Percentiles rank a stretch among this genome's conserved stretches.
phyloP scores from a whole-genome alignment of 2,888 invertebrate genomes.

The Melangyna quadrimaculata region DNA sequence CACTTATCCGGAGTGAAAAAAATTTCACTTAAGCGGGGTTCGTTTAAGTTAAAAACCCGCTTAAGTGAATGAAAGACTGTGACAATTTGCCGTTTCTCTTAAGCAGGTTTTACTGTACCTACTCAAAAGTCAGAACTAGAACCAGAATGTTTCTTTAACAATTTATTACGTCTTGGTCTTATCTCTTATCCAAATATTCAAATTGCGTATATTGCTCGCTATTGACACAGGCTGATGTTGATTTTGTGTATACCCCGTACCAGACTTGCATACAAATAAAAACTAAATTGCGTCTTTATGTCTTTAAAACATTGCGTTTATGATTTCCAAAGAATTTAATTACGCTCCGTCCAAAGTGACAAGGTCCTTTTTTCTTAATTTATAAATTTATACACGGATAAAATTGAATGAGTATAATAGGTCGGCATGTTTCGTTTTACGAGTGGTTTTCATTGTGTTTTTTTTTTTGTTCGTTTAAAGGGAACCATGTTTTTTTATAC shows the following conservation, averaged over 20 bases:
- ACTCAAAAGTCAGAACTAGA: too few relatives aligned
- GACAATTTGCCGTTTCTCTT: too few relatives aligned
- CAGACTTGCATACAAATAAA: not conserved
- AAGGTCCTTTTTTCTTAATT: not conserved
- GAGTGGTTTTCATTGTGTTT: not conserved
- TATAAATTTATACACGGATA: not conserved
- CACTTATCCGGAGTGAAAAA: too few relatives aligned
- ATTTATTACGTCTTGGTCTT: too few relatives aligned
- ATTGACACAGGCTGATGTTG: not conserved
- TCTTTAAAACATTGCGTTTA: not conserved
- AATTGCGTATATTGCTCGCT: too few relatives aligned
- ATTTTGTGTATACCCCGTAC: not conserved
- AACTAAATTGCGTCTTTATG: not conserved
- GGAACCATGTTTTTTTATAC: not conserved
- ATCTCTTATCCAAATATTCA: too few relatives aligned
- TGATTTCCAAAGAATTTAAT: constrained; percentile 4
- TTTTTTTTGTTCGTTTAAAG: not conserved
- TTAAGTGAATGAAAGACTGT: too few relatives aligned
- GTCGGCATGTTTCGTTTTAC: not conserved
- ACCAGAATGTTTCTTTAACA: too few relatives aligned
- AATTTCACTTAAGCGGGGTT: too few relatives aligned
- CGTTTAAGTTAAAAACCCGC: too few relatives aligned
- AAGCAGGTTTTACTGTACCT: too few relatives aligned
- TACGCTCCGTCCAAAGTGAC: not conserved
- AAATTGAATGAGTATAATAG: not conserved